Evolutionary conservation across 2,797 vertebrate species (phyloP).

Genomic region (Monodelphis domestica): DNA sequence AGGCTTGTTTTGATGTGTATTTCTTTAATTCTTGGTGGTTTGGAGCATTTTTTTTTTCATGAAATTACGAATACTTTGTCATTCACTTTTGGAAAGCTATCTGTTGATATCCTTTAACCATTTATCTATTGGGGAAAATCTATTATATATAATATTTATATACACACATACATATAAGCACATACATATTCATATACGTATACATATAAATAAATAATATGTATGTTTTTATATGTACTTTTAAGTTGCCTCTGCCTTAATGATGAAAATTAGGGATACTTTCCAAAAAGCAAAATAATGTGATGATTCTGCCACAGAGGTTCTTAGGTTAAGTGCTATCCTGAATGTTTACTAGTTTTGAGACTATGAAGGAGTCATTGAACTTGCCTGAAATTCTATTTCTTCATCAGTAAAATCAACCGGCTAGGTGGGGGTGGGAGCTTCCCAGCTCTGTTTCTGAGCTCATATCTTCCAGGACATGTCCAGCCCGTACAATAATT

Average conservation of each 20-base stretch:
- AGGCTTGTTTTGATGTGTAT: not conserved
- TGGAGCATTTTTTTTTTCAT: not conserved
- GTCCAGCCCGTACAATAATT: slow-evolving; percentile 8
- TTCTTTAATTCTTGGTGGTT: not conserved
- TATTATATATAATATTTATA: too few relatives aligned
- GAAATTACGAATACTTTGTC: not conserved
- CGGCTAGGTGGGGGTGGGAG: not conserved
- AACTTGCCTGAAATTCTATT: not conserved
- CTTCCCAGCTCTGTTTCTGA: not conserved
- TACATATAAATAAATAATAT: too few relatives aligned
- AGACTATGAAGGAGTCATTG: not conserved
- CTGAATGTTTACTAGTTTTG: not conserved
- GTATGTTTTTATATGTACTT: too few relatives aligned
- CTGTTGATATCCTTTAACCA: not conserved
- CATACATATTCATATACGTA: too few relatives aligned
- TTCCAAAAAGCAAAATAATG: not conserved
- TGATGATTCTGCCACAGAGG: not conserved
- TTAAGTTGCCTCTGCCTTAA: not conserved
- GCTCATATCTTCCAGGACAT: slow-evolving; percentile 32
- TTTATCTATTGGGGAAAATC: not conserved
- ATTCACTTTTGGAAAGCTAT: not conserved
- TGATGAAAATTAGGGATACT: not conserved
- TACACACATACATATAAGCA: too few relatives aligned
- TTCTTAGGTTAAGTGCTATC: not conserved
- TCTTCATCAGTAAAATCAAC: not conserved